Percentiles rank a stretch among this genome's conserved stretches.
Conservation (phyloP, 2,888 invertebrate species). For the Campaea margaritaria region DNA sequence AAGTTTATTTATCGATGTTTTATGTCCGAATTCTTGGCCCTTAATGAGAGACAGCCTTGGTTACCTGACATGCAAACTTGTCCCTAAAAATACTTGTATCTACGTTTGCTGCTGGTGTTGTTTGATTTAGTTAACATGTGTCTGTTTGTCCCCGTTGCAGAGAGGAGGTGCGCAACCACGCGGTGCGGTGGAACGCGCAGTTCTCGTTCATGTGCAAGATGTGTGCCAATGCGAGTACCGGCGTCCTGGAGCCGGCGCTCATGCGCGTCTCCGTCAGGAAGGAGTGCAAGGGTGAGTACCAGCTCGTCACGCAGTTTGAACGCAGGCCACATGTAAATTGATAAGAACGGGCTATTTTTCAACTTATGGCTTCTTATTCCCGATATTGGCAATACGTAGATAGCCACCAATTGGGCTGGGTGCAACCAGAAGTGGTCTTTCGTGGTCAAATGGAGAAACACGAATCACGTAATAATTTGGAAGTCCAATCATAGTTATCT, state of each 20-base stretch:
- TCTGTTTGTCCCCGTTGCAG: conserved; percentile 80
- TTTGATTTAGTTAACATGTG: not conserved
- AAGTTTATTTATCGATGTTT: conserved; percentile 8
- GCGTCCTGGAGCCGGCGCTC: conserved; percentile 96
- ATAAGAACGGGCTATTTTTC: too few relatives aligned
- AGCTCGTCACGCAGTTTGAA: not conserved
- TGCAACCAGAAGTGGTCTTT: too few relatives aligned
- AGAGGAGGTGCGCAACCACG: conserved; percentile 96
- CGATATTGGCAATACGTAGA: too few relatives aligned
- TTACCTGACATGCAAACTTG: too few relatives aligned
- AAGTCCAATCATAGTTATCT: too few relatives aligned
- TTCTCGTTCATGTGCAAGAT: conserved; percentile 98
- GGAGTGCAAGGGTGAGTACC: conserved; percentile 88
- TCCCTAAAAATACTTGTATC: too few relatives aligned
- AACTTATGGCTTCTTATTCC: too few relatives aligned
- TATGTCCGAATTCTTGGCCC: not conserved
- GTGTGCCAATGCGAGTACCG: conserved; percentile 97
- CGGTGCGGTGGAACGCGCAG: conserved; percentile 96
- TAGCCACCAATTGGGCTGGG: too few relatives aligned
- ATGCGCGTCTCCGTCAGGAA: conserved; percentile 97
- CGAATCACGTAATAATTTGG: too few relatives aligned
- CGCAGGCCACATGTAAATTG: too few relatives aligned
- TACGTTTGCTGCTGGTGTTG: not conserved
- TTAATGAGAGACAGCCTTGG: conserved; percentile 1
- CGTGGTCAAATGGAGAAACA: too few relatives aligned